These are phyloP conservation scores for Alaudala cheleensis DNA, from an alignment of 2,113 vertebrate genomes.

Conservation along the genomic window DNA sequence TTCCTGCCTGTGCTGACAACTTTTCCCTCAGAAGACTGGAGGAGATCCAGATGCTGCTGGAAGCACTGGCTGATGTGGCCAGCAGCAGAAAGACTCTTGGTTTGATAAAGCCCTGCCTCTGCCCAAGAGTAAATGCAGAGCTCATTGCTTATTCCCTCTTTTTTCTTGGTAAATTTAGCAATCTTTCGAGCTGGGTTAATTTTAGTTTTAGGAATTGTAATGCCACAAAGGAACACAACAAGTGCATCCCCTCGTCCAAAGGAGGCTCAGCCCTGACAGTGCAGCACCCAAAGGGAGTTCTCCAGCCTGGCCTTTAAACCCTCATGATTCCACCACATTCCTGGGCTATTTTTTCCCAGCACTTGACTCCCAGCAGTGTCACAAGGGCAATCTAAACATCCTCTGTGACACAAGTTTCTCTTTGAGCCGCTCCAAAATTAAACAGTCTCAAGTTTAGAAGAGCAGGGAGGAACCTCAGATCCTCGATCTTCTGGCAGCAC, in stretches of 20 bases:
- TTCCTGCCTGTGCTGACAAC: not conserved
- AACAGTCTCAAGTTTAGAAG: constrained; percentile 53
- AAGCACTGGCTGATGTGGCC: not conserved
- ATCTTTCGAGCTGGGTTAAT: not conserved
- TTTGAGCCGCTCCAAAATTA: not conserved
- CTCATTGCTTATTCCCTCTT: not conserved
- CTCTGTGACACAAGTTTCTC: not conserved
- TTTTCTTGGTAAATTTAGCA: not conserved
- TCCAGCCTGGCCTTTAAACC: not conserved
- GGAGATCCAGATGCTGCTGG: not conserved
- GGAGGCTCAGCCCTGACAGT: not conserved
- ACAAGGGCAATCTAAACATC: not conserved
- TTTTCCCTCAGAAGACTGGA: not conserved
- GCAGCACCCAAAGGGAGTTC: not conserved
- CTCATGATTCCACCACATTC: not conserved
- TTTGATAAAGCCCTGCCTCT: not conserved
- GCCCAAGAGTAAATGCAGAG: not conserved
- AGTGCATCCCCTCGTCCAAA: not conserved
- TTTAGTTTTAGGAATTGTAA: not conserved
- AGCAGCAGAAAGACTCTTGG: not conserved
- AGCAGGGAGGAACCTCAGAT: constrained; percentile 34
- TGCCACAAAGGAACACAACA: not conserved
- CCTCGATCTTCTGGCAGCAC: constrained; percentile 11
- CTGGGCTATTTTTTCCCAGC: not conserved
- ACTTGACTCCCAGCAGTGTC: not conserved